phyloP scores from a whole-genome alignment of 1,140 invertebrate genomes.

The Apis cerana region DNA sequence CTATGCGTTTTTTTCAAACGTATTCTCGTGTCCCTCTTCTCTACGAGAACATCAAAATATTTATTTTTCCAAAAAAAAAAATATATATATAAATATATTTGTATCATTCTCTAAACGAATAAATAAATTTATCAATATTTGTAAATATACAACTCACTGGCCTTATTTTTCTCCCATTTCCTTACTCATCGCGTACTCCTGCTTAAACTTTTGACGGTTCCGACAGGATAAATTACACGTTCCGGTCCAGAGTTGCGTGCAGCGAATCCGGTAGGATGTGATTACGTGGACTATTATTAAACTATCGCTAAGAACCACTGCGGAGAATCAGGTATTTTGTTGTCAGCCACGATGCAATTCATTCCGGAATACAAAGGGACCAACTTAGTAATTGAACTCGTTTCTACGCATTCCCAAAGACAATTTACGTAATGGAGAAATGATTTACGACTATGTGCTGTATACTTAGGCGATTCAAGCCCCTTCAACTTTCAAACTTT shows the following conservation, averaged over 20 bases:
- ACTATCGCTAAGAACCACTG: constrained; percentile 22
- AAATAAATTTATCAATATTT: background rate
- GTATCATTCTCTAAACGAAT: too few relatives aligned
- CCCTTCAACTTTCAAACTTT: too few relatives aligned
- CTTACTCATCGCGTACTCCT: background rate
- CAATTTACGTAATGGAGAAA: constrained; percentile 23
- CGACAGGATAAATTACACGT: constrained; percentile 46
- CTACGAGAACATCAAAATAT: too few relatives aligned
- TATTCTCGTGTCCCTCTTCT: too few relatives aligned
- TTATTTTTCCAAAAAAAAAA: background rate
- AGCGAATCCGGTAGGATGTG: constrained; percentile 31
- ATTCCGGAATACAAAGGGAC: background rate
- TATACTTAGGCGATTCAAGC: too few relatives aligned
- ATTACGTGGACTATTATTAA: constrained; percentile 42
- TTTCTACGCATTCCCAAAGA: background rate
- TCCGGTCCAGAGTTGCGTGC: constrained; percentile 25
- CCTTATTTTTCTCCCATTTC: background rate
- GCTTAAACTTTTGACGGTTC: constrained; percentile 41
- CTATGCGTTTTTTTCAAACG: background rate
- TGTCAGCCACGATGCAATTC: constrained; percentile 21
- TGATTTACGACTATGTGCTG: background rate
- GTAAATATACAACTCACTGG: background rate
- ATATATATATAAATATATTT: background rate
- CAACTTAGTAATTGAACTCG: constrained; percentile 6
- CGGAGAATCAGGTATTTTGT: constrained; percentile 10